A percentile compares a stretch with the other conserved stretches of the same genome.
phyloP scores from a whole-genome alignment of 2,888 invertebrate species.

The Labia minor region DNA sequence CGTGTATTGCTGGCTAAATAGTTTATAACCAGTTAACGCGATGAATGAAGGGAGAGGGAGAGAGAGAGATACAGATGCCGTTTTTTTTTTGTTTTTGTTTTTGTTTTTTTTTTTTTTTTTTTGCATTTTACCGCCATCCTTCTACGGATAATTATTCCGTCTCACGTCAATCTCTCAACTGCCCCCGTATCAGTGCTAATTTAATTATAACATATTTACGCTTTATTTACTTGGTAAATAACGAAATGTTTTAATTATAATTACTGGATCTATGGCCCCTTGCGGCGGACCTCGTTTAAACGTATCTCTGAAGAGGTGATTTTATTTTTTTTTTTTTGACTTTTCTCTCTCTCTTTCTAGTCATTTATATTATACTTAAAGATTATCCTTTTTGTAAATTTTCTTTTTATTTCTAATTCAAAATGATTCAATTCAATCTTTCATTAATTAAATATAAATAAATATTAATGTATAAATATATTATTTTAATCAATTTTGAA shows the following conservation, averaged over 20 bases:
- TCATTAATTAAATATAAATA: too few species aligned
- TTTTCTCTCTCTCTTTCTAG: too few species aligned
- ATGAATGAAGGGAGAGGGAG: not conserved
- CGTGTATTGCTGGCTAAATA: slow-evolving; percentile 5
- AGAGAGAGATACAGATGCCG: not conserved
- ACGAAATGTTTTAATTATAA: slow-evolving; percentile 13
- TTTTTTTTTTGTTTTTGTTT: not conserved
- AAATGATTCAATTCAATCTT: too few species aligned
- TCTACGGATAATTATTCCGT: not conserved
- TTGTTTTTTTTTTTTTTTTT: not conserved
- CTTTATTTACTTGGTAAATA: slow-evolving; percentile 1
- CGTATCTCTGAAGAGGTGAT: not conserved
- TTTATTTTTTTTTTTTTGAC: too few species aligned
- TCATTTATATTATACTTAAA: too few species aligned
- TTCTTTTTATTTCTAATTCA: too few species aligned
- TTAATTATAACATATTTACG: not conserved
- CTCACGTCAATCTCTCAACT: not conserved
- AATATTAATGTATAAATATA: too few species aligned
- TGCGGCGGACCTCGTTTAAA: not conserved
- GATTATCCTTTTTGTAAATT: too few species aligned
- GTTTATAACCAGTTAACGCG: slow-evolving; percentile 9
- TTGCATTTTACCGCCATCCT: not conserved
- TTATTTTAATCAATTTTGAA: too few species aligned
- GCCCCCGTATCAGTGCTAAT: not conserved
- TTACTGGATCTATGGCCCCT: not conserved